Evolutionary conservation across 2,113 vertebrate species (phyloP), one percentile per base, ranked within the genome.

Genomic region (Cyprinodon tularosa): DNA sequence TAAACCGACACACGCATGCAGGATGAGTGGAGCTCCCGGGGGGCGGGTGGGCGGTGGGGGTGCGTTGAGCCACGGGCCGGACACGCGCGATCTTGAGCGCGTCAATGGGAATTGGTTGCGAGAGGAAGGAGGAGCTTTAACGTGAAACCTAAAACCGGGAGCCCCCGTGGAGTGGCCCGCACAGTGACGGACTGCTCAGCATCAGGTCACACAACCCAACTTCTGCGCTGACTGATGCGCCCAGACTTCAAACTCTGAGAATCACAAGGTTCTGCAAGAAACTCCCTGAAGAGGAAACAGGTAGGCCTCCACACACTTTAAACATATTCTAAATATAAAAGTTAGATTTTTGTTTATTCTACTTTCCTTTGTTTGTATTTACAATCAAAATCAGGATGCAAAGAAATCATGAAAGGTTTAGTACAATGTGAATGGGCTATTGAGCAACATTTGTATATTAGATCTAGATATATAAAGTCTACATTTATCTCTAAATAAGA

Each of bases 31-130:
- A 77, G 75, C 77, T 77, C 36, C 74, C 62, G 75, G 70, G 48
- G 57, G 68, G 65, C 84, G 62, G 3, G 50, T 57, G 50, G 7
- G 50, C 50, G 17, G 20, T 57, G 50, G 50, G 50, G 50, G 50
- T 7, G 50, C 50, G 50, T n/a, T n/a, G 72, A 86, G 91, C 88
- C 94, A 94, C 93, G 94, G 92, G 94, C 84, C 90, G 84, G 92
- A 90, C 94, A 94, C 94, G 93, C 90, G 93, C 86, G 61, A 87
- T 70, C 74, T 78, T 20, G 20, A 47, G 38, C 53, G 66, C 81
- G 80, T 72, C 77, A 45, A 64, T 71, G 70, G 80, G 69, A 83
- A 62, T 74, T 78, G 82, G 80, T 72, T 64, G 76, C 68, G 59
- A 82, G 84, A 17, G 65, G 69, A 76, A 71, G 78, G 88, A 81